These are phyloP conservation scores for Erithacus rubecula DNA, from an alignment of 2,797 vertebrate species.

Conservation along the genomic window DNA sequence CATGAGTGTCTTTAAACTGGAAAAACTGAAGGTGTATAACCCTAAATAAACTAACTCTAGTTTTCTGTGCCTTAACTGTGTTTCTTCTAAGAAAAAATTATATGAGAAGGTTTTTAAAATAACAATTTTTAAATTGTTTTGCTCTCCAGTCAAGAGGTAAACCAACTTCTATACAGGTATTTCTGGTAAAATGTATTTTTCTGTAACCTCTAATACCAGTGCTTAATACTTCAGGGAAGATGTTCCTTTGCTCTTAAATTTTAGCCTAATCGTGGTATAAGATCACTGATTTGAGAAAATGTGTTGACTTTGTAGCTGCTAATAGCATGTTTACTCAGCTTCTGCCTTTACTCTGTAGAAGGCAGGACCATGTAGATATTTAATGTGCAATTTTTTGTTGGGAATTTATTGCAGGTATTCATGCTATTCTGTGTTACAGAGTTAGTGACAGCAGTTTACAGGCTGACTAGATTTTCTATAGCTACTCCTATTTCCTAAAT, in stretches of 20 bases:
- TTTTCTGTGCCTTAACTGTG: not conserved
- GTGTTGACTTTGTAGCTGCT: not conserved
- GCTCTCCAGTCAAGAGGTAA: not conserved
- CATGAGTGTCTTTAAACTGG: not conserved
- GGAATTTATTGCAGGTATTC: not conserved
- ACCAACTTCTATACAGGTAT: not conserved
- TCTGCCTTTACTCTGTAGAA: not conserved
- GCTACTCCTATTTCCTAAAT: not conserved
- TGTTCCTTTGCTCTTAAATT: not conserved
- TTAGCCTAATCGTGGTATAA: not conserved
- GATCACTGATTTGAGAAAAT: not conserved
- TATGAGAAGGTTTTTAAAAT: not conserved
- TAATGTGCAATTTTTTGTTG: not conserved
- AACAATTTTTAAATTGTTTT: not conserved
- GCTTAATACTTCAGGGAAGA: not conserved
- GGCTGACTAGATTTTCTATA: not conserved
- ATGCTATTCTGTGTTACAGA: not conserved
- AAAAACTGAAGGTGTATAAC: not conserved
- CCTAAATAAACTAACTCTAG: not conserved
- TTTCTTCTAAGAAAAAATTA: not conserved
- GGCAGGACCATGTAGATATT: not conserved
- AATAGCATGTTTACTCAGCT: not conserved
- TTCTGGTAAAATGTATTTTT: not conserved
- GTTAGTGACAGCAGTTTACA: not conserved
- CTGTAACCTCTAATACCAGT: not conserved